Base-by-base conservation (phyloP, 1,140 invertebrate species). In the Cyclina sinensis region DNA sequence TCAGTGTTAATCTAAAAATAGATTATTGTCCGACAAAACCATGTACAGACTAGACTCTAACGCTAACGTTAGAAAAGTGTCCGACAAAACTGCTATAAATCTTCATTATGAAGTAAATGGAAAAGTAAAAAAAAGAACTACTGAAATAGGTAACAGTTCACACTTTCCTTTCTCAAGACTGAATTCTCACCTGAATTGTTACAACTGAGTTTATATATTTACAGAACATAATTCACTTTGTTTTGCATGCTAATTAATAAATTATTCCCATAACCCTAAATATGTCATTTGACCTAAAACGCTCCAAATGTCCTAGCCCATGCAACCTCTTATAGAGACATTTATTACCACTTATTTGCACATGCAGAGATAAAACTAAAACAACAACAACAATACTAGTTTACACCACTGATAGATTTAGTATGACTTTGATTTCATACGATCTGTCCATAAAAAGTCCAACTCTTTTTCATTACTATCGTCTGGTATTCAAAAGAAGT, bases 311-410 rank as follows among this genome's bases (percentile, higher is more conserved):
- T 24, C 74, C 48, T 78, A 48, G 46, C 74, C 74, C 74, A 78
- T 78, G 74, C 74, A 78, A 51, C 43, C 74, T 78, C 30, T 78
- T 48, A 78, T 46, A 78, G 32, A 78, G 32, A 78, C 46, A 78
- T 35, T 9, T 51, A 54, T n/a, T 16, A 78, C n/a, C 43, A 32
- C 37, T 43, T 43, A 48, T 57, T 32, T 48, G 70, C 74, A 9
- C 74, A 78, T 78, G 74, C 74, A 78, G 43, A 35, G 54, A 24
- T 16, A 30, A 35, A 51, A 78, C 46, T 35, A 78, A 30, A 78
- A 35, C 30, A 78, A 78, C 27, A 51, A 78, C 18, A 43, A 78
- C 74, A n/a, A n/a, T n/a, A 78, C 74, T 57, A 78, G 7, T 70
- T 70, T 39, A 14, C 65, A 70, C 65, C 65, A 70, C 65, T 37